Evolutionary conservation across 2,797 vertebrate genomes (phyloP).

Genomic region (Cirrhinus molitorella): DNA sequence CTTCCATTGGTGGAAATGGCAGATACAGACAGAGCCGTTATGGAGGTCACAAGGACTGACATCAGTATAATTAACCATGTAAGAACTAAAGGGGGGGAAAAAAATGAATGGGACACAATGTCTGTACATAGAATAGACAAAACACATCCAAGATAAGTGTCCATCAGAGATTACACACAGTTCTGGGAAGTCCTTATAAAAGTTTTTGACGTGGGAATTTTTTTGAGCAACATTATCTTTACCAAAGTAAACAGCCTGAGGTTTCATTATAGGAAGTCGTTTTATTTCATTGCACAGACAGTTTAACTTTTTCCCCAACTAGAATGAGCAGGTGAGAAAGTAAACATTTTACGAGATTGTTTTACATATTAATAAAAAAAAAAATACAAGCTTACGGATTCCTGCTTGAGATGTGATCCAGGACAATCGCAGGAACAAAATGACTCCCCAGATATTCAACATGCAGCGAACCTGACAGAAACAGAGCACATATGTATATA

Average conservation of each 20-base stretch:
- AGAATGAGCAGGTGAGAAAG: background rate
- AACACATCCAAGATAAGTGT: background rate
- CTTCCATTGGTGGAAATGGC: constrained; percentile 82
- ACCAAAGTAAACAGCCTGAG: background rate
- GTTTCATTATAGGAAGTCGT: background rate
- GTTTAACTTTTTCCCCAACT: background rate
- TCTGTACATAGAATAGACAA: background rate
- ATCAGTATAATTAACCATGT: constrained; percentile 81
- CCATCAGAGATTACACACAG: background rate
- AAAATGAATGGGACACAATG: background rate
- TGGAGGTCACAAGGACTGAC: constrained; percentile 75
- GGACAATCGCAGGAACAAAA: constrained; percentile 78
- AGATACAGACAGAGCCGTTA: constrained; percentile 80
- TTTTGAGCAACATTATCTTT: constrained; percentile 6
- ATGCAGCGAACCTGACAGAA: constrained; percentile 76
- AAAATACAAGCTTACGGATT: constrained; percentile 68
- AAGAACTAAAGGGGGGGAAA: constrained; percentile 66
- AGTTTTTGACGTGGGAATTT: background rate
- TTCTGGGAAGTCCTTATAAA: background rate
- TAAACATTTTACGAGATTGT: background rate
- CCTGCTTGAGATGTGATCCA: constrained; percentile 81
- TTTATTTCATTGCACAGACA: background rate
- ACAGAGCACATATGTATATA: background rate
- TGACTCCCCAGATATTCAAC: constrained; percentile 82
- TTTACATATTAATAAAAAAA: background rate